Percentiles rank a stretch among this genome's conserved stretches.
These are phyloP conservation scores for Sebastes alutus DNA, from an alignment of 2,797 vertebrate species.

Conservation along the genomic window DNA sequence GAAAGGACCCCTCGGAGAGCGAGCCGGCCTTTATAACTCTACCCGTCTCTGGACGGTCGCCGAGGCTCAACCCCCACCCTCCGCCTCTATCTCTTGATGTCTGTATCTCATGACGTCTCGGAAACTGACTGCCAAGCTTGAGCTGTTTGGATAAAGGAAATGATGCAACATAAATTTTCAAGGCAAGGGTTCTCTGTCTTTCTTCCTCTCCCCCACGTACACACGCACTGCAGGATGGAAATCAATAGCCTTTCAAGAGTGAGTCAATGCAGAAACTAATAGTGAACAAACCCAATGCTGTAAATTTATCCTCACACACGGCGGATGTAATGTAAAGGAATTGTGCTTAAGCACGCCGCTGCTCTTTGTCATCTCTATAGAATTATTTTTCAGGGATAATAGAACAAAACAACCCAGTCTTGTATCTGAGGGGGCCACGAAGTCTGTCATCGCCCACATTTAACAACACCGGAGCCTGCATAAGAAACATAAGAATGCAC, in stretches of 20 bases:
- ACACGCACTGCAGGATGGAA: conserved; percentile 48
- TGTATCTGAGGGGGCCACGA: background rate
- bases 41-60: background rate
- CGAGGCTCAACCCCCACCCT: background rate
- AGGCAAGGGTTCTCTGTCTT: conserved; percentile 53
- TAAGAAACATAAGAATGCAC: background rate
- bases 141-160: conserved; percentile 62
- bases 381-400: conserved; percentile 29
- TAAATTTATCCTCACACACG: conserved; percentile 44
- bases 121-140: conserved; percentile 48
- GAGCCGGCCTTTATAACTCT: background rate
- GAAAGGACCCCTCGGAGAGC: background rate
- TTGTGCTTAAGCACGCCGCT: conserved; percentile 37
- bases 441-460: background rate
- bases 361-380: conserved; percentile 26
- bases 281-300: conserved; percentile 61
- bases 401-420: conserved; percentile 13
- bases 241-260: conserved; percentile 75
- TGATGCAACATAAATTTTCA: conserved; percentile 69
- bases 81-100: conserved; percentile 41
- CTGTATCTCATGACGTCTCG: conserved; percentile 52
- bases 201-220: conserved; percentile 17
- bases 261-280: conserved; percentile 76
- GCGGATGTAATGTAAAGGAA: conserved; percentile 54
- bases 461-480: background rate